Base-by-base conservation (phyloP, 1,140 invertebrate species). In the Macrosteles quadrilineatus region DNA sequence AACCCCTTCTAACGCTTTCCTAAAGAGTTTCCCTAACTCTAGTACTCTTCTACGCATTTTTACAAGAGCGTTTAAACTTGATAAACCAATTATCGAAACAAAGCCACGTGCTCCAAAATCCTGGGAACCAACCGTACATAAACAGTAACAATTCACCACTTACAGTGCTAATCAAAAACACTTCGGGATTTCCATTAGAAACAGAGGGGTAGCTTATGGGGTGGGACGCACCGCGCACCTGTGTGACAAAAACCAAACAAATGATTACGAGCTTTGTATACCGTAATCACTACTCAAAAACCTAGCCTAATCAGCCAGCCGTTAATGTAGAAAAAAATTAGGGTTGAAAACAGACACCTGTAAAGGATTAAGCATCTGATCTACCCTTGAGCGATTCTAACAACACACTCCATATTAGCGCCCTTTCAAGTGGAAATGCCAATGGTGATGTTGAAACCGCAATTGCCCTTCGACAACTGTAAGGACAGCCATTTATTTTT, bases 381-480 rank as follows among this genome's bases (percentile, higher is more conserved):
- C 47, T n/a, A 50, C 21, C 47, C 14, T 19, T 50, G 47, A 4
- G 21, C n/a, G n/a, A 50, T 50, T 50, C 47, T n/a, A 4, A 50
- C 47, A 50, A 17, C 17, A 50, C 47, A 50, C 14, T 17, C 21
- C 47, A 50, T n/a, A 50, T 50, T 50, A 50, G 47, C 47, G 21
- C 47, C 47, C 47, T 50, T 50, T 50, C 47, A 50, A 50, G 47
- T 50, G 47, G 47, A 50, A 50, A 50, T 50, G 47, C n/a, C 47
- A 4, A 21, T 50, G 47, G n/a, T n/a, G 14, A 50, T 50, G 4
- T 50, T 19, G 3, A 50, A 50, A 3, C 47, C 3, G 4, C 4
- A 50, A 11, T 50, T 4, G 47, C 4, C 21, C 4, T n/a, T 19
- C 21, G 21, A 50, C 47, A 50, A 50, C 47, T 6, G 6, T 50